Conservation (phyloP, 1,140 invertebrate species). For the Pachypeltis micranthus region DNA sequence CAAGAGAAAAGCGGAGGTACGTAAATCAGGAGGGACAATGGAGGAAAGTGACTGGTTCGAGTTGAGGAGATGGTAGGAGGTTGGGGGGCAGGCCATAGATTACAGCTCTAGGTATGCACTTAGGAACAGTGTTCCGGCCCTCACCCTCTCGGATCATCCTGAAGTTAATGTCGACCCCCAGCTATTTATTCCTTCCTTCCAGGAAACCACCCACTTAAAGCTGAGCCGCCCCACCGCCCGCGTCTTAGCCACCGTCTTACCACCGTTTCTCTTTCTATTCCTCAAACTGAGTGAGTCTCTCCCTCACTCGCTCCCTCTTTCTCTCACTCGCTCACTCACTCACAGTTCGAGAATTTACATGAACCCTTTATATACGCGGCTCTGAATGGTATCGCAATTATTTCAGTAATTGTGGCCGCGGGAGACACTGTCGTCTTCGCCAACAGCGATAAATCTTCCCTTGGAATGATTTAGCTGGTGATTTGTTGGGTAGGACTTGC, state of each 20-base stretch:
- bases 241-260: background rate
- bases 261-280: background rate
- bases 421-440: slow-evolving; percentile 11
- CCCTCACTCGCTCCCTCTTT: background rate
- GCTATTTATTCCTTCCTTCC: slow-evolving; percentile 25
- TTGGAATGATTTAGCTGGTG: slow-evolving; percentile 7
- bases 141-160: slow-evolving; percentile 16
- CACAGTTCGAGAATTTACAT: slow-evolving; percentile 21
- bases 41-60: slow-evolving; percentile 16
- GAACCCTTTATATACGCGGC: slow-evolving; percentile 12
- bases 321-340: background rate
- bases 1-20: background rate
- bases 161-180: slow-evolving; percentile 6
- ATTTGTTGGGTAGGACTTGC: slow-evolving; percentile 5
- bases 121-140: slow-evolving; percentile 17
- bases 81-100: slow-evolving; percentile 9
- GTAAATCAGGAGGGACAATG: slow-evolving; percentile 15
- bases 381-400: slow-evolving; percentile 16
- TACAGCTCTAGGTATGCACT: slow-evolving; percentile 19
- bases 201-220: slow-evolving; percentile 24
- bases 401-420: slow-evolving; percentile 15
- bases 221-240: background rate
- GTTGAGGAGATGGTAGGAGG: slow-evolving; percentile 11
- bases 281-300: slow-evolving; percentile 12
- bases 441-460: slow-evolving; percentile 1